These are phyloP conservation scores for Drosophila phalerata DNA, from an alignment of 2,888 invertebrate genomes.

Conservation along the genomic window DNA sequence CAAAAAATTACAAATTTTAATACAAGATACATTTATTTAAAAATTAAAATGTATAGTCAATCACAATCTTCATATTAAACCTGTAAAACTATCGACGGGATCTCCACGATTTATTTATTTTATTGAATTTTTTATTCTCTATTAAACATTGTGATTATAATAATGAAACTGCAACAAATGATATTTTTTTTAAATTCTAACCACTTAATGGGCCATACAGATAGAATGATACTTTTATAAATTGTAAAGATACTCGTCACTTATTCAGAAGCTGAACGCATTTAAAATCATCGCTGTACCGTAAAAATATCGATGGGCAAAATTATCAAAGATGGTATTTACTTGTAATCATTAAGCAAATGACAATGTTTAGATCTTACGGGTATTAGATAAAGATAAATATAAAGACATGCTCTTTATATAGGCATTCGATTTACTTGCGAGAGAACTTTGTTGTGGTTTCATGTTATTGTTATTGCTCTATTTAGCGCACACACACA, in stretches of 20 bases:
- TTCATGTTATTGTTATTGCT: slow-evolving; percentile 19
- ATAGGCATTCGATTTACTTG: background rate
- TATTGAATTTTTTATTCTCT: no score
- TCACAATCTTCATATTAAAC: no score
- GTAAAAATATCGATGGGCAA: background rate
- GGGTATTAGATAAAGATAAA: no score
- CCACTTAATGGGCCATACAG: background rate
- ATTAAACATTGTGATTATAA: no score
- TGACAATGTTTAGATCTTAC: background rate
- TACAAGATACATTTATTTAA: no score
- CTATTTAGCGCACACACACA: slow-evolving; percentile 1
- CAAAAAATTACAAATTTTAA: background rate
- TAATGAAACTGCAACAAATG: no score
- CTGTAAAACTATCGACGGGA: no score
- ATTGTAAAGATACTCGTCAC: background rate
- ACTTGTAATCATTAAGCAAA: background rate
- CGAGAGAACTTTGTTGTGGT: background rate
- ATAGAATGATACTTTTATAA: background rate
- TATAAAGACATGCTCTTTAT: background rate
- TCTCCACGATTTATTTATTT: no score
- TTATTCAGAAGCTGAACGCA: background rate
- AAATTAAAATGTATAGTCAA: no score
- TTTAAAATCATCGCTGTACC: background rate
- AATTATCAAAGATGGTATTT: background rate
- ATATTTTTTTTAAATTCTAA: no score